phyloP scores from a whole-genome alignment of 92 coral and sea anemone species.

The Muricea muricata region DNA sequence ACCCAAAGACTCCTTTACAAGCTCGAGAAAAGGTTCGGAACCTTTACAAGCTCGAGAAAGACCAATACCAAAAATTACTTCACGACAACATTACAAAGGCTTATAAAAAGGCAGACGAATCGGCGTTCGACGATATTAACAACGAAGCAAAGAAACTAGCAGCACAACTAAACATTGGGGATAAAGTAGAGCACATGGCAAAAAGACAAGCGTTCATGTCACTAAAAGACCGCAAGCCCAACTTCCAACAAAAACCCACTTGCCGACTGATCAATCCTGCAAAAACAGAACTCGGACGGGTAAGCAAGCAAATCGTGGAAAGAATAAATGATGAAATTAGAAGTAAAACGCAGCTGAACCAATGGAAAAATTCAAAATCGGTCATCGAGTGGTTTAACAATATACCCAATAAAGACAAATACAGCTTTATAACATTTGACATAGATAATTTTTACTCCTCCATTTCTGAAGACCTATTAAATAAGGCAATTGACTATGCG shows the following conservation, averaged over 20 bases:
- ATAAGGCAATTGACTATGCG: not conserved
- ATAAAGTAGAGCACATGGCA: slow-evolving; percentile 49
- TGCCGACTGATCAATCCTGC: slow-evolving; percentile 60
- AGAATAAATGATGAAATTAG: slow-evolving; percentile 41
- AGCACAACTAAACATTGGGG: slow-evolving; percentile 28
- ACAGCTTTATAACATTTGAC: not conserved
- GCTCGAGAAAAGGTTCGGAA: no score
- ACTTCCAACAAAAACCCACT: slow-evolving; percentile 48
- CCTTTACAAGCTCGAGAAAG: slow-evolving; percentile 1
- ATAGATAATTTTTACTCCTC: slow-evolving; percentile 6
- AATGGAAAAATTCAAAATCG: slow-evolving; percentile 42
- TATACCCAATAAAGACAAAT: no score
- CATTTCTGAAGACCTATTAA: not conserved
- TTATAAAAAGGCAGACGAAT: slow-evolving; percentile 48
- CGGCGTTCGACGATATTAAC: slow-evolving; percentile 24
- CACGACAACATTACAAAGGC: slow-evolving; percentile 3
- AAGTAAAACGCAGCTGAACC: slow-evolving; percentile 38
- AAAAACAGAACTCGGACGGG: slow-evolving; percentile 41
- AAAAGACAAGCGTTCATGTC: slow-evolving; percentile 46
- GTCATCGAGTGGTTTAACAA: slow-evolving; percentile 21
- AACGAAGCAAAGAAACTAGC: slow-evolving; percentile 31
- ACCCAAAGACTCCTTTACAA: no score
- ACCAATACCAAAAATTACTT: slow-evolving; percentile 15
- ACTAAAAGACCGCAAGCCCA: slow-evolving; percentile 55
- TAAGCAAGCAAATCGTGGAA: slow-evolving; percentile 54